A percentile compares a stretch with the other conserved stretches of the same genome.
phyloP scores from a whole-genome alignment of 2,797 vertebrate genomes.

The Chelmon rostratus region DNA sequence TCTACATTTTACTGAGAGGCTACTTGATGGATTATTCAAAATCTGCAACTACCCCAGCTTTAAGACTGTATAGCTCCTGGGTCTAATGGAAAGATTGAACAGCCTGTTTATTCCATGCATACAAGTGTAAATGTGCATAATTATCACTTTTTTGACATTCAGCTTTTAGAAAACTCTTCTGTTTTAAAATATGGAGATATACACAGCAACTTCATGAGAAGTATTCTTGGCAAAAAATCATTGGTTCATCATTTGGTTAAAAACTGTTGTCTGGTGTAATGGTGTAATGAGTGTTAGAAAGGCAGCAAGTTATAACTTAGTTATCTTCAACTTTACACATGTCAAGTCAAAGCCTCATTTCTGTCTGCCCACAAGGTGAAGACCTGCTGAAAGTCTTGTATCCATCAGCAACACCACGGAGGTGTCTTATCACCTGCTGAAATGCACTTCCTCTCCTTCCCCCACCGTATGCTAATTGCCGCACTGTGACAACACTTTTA shows the following conservation, averaged over 20 bases:
- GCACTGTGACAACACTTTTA: constrained; percentile 55
- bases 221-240: background rate
- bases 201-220: background rate
- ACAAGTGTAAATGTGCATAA: constrained; percentile 16
- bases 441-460: constrained; percentile 24
- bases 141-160: background rate
- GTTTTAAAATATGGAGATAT: constrained; percentile 21
- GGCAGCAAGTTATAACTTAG: background rate
- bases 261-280: background rate
- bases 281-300: background rate
- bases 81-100: background rate
- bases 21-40: background rate
- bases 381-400: constrained; percentile 22
- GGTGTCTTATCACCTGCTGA: constrained; percentile 57
- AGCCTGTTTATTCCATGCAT: background rate
- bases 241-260: background rate
- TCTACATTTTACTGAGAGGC: background rate
- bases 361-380: constrained; percentile 3
- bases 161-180: background rate
- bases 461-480: constrained; percentile 54
- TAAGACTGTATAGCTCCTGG: background rate
- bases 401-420: constrained; percentile 17
- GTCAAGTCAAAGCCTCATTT: constrained; percentile 14
- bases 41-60: background rate
- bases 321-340: constrained; percentile 20